phyloP scores from a whole-genome alignment of 1,140 invertebrate genomes.

The Apocrypta bakeri region DNA sequence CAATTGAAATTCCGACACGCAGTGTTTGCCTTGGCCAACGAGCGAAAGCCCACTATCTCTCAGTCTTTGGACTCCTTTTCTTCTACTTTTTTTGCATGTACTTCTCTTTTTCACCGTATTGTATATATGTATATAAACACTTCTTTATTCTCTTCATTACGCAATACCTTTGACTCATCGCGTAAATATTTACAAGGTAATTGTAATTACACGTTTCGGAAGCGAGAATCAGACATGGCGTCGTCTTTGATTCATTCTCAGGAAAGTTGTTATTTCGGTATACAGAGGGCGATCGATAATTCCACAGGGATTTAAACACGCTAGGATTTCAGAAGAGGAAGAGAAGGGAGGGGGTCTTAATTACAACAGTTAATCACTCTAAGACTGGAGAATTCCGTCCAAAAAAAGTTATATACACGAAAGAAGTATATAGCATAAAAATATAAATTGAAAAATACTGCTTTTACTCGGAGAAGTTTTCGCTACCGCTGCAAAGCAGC shows the following conservation, averaged over 20 bases:
- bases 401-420: not conserved
- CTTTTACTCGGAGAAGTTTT: not conserved
- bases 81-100: not conserved
- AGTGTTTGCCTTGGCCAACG: constrained; percentile 6
- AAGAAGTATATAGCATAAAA: not conserved
- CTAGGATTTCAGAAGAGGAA: no score
- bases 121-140: no score
- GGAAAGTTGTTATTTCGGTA: no score
- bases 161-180: no score
- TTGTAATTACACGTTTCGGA: not conserved
- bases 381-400: not conserved
- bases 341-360: not conserved
- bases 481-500: not conserved
- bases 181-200: no score
- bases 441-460: not conserved
- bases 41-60: not conserved
- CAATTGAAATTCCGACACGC: constrained; percentile 33
- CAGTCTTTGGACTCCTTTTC: not conserved
- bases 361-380: not conserved
- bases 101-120: not conserved
- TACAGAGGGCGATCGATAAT: no score
- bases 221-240: not conserved
- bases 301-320: no score
- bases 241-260: no score
- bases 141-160: no score